These are phyloP conservation scores for Crenichthys baileyi DNA, from an alignment of 2,797 vertebrate genomes.

Conservation along the genomic window DNA sequence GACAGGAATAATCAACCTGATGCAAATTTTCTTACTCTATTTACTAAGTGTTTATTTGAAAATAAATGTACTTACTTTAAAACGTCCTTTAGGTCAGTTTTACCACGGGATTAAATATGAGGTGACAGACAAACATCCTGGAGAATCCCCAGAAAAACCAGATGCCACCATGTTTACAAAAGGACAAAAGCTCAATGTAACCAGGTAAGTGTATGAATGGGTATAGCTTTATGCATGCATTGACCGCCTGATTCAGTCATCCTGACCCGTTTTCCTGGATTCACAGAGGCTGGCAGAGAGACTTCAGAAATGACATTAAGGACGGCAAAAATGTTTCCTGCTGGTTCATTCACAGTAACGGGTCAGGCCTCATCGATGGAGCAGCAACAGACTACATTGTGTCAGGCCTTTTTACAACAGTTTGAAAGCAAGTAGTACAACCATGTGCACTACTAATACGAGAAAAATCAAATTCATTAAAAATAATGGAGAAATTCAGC, in stretches of 20 bases:
- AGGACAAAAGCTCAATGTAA: constrained; percentile 85
- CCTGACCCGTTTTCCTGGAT: constrained; percentile 16
- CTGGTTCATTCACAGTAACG: constrained; percentile 92
- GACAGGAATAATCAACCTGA: neutral
- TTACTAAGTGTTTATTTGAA: neutral
- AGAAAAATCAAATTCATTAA: neutral
- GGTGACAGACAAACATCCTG: constrained; percentile 83
- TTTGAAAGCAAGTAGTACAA: constrained; percentile 19
- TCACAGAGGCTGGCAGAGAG: constrained; percentile 89
- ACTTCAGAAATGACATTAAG: constrained; percentile 81
- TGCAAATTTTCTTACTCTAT: neutral
- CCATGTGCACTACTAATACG: neutral
- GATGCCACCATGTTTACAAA: constrained; percentile 93
- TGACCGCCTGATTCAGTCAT: neutral
- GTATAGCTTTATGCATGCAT: neutral
- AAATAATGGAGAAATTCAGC: neutral
- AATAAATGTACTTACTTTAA: neutral
- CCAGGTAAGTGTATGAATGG: constrained; percentile 79
- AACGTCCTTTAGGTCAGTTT: constrained; percentile 84
- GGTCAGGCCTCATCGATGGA: constrained; percentile 89
- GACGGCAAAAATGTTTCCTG: constrained; percentile 82
- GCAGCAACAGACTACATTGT: constrained; percentile 84
- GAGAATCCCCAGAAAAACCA: constrained; percentile 85
- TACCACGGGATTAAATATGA: constrained; percentile 86
- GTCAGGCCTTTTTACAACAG: constrained; percentile 67